Evolutionary conservation across 2,113 vertebrate species (phyloP), one percentile per base, ranked within the genome.

Genomic region (Antigone vipio): DNA sequence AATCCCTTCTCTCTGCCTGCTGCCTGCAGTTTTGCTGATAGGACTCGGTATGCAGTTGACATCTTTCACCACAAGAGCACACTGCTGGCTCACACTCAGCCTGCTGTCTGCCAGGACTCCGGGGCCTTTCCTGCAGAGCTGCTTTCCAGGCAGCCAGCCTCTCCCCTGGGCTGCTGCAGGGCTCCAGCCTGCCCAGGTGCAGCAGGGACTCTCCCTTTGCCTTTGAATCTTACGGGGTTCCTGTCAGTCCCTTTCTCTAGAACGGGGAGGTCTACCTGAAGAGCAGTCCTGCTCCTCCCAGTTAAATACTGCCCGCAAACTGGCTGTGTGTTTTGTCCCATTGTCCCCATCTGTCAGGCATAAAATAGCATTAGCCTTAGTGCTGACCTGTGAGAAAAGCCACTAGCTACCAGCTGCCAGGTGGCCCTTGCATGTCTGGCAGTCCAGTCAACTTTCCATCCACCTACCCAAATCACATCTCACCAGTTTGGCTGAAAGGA

Each of bases 61-160:
- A 1, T 7, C 62, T 49, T 12, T 11, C 4, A 75, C 94, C 96
- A 72, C 87, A 60, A 92, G 96, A 88, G 96, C 71, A 14, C 96
- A 15, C 95, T 94, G 93, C 81, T 23, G 87, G 23, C 23, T 82
- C 87, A 7, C 11, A 0, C 38, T 58, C 34, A 3, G 59, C 67
- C 38, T 4, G 35, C 58, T 26, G 67, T 58, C 72, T 9, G 30
- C 35, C 74, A 15, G 23, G 6, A 1, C 3, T 38, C 34, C n/a
- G 3, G 18, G 5, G 19, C n/a, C n/a, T 9, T 45, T 8, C 47
- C 66, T 3, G 62, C 29, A 2, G 0, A 23, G 26, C 24, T 2
- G 44, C 67, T 18, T 20, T 6, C 16, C 32, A 9, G n/a, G 22
- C 84, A 66, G 84, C 14, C 71, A 68, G 45, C 10, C 29, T 32